Percentiles rank a stretch among this genome's conserved stretches.
These are phyloP conservation scores for Eupithecia vulgata DNA, from an alignment of 2,888 invertebrate genomes.

Conservation along the genomic window DNA sequence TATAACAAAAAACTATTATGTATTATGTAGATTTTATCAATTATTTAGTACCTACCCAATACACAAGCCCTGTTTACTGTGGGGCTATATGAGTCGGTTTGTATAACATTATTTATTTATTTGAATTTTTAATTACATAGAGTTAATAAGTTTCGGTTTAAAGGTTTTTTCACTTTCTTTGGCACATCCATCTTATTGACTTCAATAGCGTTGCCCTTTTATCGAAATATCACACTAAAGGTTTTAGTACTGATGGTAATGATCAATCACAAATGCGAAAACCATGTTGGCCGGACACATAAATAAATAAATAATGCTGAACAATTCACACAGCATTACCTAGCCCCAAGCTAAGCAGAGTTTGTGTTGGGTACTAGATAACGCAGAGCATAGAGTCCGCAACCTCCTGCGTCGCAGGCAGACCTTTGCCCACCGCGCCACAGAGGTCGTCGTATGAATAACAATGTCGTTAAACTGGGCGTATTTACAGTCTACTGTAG, in stretches of 20 bases:
- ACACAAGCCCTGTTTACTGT: neutral
- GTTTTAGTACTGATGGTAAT: neutral
- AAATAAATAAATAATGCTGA: too few relatives aligned
- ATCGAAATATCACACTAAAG: neutral
- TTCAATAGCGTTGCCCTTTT: neutral
- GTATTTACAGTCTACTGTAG: too few relatives aligned
- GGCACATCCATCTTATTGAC: neutral
- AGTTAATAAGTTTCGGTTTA: neutral
- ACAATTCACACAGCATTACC: too few relatives aligned
- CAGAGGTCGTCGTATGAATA: too few relatives aligned
- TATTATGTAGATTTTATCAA: neutral
- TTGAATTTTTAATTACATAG: too few relatives aligned
- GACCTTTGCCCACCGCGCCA: too few relatives aligned
- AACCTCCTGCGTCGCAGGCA: too few relatives aligned
- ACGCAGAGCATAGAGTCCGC: too few relatives aligned
- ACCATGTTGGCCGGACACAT: neutral
- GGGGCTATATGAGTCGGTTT: neutral
- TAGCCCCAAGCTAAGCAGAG: too few relatives aligned
- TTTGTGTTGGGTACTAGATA: too few relatives aligned
- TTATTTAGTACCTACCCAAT: neutral
- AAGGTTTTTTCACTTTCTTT: neutral
- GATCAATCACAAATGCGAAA: constrained; percentile 5
- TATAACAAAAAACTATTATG: too few relatives aligned
- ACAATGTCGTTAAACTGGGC: too few relatives aligned
- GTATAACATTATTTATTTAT: neutral